phyloP scores from a whole-genome alignment of 2,113 vertebrate species.

The Zosterops borbonicus region DNA sequence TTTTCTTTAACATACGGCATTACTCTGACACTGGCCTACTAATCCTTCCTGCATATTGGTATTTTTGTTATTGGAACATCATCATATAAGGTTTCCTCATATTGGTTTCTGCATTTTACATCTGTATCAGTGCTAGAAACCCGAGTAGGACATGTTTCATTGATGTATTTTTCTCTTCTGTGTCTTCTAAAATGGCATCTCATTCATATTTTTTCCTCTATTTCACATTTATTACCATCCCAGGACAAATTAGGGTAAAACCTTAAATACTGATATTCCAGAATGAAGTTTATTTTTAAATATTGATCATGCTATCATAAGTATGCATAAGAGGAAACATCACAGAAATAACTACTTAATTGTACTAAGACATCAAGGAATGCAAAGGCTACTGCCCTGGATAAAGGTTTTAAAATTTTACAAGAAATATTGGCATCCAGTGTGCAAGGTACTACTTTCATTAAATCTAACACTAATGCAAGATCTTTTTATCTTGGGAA shows the following conservation, averaged over 20 bases:
- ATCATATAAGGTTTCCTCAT: background rate
- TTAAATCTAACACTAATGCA: background rate
- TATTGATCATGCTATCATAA: background rate
- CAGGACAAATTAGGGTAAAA: background rate
- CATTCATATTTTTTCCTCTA: background rate
- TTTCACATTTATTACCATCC: background rate
- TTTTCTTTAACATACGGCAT: background rate
- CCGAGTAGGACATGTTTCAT: background rate
- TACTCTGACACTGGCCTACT: background rate
- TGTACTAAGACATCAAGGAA: background rate
- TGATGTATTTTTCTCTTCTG: background rate
- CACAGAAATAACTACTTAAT: background rate
- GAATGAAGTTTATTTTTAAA: background rate
- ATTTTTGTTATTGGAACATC: background rate
- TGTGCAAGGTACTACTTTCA: background rate
- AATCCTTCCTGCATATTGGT: background rate
- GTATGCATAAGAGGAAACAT: background rate
- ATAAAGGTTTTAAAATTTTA: background rate
- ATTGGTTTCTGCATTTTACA: background rate
- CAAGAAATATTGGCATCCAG: background rate
- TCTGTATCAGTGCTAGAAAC: background rate
- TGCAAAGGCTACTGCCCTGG: background rate
- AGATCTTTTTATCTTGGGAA: background rate
- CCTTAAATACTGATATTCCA: background rate
- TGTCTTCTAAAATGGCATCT: background rate